A percentile compares a stretch with the other conserved stretches of the same genome.
These are phyloP conservation scores for Rutilus rutilus DNA, from an alignment of 2,113 vertebrate species.

Conservation along the genomic window DNA sequence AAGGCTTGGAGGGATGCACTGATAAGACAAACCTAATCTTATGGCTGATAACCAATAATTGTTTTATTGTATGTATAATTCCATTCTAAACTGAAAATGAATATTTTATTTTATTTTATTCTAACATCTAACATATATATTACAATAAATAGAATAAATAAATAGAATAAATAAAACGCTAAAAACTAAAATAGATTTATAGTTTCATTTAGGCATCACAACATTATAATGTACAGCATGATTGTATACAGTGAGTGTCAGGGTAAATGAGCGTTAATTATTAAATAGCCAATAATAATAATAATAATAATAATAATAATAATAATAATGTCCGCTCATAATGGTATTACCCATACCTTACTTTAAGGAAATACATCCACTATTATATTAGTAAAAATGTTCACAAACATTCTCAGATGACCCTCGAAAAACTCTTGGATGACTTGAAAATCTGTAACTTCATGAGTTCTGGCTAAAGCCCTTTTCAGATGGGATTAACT, in stretches of 20 bases:
- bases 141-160: too few relatives aligned
- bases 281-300: background rate
- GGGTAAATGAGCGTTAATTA: background rate
- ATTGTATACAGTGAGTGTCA: background rate
- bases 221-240: background rate
- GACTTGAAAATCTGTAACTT: conserved; percentile 17
- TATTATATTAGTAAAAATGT: background rate
- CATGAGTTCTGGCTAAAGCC: background rate
- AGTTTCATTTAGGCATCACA: background rate
- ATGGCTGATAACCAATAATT: too few relatives aligned
- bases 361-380: background rate
- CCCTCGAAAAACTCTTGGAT: background rate
- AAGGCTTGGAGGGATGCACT: too few relatives aligned
- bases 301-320: background rate
- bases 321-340: background rate
- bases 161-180: too few relatives aligned
- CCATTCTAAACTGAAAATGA: too few relatives aligned
- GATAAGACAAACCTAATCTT: too few relatives aligned
- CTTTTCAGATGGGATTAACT: too few relatives aligned
- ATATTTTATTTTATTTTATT: too few relatives aligned
- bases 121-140: too few relatives aligned
- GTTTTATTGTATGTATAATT: too few relatives aligned
- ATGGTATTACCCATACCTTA: background rate
- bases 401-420: conserved; percentile 6
- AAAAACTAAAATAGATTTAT: too few relatives aligned